phyloP scores from a whole-genome alignment of 2,113 vertebrate genomes.

The Chiloscyllium plagiosum region DNA sequence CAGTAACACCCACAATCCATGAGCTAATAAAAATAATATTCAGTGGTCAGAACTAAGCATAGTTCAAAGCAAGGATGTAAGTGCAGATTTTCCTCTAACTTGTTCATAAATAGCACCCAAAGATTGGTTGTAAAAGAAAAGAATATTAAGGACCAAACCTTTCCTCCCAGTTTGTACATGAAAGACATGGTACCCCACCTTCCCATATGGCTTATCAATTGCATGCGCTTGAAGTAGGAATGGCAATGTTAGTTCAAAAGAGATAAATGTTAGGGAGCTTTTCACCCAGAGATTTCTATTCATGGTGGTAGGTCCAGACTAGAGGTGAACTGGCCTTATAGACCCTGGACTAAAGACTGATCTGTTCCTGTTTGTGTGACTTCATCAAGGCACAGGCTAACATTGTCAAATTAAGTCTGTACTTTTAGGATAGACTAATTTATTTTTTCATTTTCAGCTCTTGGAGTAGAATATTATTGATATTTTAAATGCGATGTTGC shows the following conservation, averaged over 20 bases:
- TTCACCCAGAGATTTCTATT: background rate
- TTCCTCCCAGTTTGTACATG: background rate
- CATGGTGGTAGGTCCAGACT: background rate
- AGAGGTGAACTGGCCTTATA: background rate
- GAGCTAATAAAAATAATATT: background rate
- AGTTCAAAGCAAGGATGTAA: background rate
- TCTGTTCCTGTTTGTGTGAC: no score
- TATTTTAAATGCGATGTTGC: background rate
- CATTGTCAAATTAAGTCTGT: background rate
- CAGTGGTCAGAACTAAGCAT: background rate
- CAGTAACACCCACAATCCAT: no score
- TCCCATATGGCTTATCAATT: background rate
- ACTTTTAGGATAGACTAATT: no score
- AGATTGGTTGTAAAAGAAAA: background rate
- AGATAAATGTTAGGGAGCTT: background rate
- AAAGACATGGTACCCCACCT: background rate
- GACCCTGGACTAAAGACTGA: no score
- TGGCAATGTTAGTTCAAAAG: background rate
- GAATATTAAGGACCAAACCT: background rate
- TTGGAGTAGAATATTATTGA: background rate
- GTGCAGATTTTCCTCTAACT: background rate
- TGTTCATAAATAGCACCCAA: background rate
- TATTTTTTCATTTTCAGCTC: no score
- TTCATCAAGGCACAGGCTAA: background rate
- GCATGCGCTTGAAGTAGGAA: background rate